Base-by-base conservation (phyloP, 1,140 invertebrate genomes). In the Neocloeon triangulifer region DNA sequence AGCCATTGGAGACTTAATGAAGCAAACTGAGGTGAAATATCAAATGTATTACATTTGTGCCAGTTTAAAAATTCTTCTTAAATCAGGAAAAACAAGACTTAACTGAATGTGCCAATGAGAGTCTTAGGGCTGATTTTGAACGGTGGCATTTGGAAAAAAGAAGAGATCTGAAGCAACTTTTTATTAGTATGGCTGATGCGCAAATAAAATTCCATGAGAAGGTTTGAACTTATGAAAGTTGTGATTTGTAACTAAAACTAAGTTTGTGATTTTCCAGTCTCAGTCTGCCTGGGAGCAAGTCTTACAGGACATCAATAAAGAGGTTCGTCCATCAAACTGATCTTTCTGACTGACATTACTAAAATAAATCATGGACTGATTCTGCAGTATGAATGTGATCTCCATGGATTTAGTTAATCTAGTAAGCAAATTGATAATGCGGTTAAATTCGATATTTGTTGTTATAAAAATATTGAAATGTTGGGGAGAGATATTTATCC, bases 61-160 rank as follows among this genome's bases (percentile, higher is more conserved):
- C 17, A 8, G 21, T 33, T 26, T 13, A 19, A 29, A 19, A 12
- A 27, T 25, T 2, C 30, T 30, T 22, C 25, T 34, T 37, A 15
- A 38, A 23, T 37, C 35, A 28, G 47, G 41, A 34, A 33, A 44
- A 45, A 38, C 64, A 69, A 40, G 72, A 77, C 48, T 64, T 61
- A 35, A 48, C 73, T 19, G 70, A 73, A 45, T 71, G 68, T 44
- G 69, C 72, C 1, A 76, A 74, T 45, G 68, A 73, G 46, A 66
- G 71, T 46, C 50, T 79, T 5, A 55, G 68, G 27, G 69, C 71
- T 19, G 74, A 77, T 47, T 50, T 76, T 34, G 65, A 73, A 25
- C 51, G 71, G 33, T 79, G 74, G 74, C 64, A 73, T 37, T 45
- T 56, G 12, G 70, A 72, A 35, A 78, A 76, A 46, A 63, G 64